phyloP scores from a whole-genome alignment of 2,888 invertebrate species.

The Carcina quercana region DNA sequence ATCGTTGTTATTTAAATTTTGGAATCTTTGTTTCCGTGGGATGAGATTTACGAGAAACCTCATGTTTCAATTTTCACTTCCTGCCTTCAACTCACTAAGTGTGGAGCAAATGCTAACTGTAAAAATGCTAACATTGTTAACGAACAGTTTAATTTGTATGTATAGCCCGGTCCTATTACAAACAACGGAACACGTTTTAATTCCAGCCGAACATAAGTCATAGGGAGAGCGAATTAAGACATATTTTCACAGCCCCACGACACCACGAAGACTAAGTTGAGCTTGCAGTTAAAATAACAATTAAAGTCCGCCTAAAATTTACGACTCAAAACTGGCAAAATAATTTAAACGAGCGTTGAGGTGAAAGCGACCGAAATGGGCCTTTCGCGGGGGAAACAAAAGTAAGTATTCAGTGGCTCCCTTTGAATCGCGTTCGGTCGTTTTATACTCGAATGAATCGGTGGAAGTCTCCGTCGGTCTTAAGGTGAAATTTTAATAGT shows the following conservation, averaged over 20 bases:
- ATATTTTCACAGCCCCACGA: conserved; percentile 58
- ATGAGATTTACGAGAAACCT: conserved; percentile 2
- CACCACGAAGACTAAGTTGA: conserved; percentile 55
- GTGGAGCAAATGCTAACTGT: too few relatives aligned
- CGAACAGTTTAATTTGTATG: too few relatives aligned
- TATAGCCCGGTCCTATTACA: too few relatives aligned
- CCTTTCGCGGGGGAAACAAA: conserved; percentile 62
- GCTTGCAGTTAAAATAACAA: conserved; percentile 74
- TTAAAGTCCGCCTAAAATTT: conserved; percentile 72
- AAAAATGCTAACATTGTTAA: too few relatives aligned
- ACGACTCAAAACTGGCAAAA: conserved; percentile 70
- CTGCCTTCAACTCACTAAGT: too few relatives aligned
- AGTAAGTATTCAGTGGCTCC: conserved; percentile 51
- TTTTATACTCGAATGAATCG: conserved; percentile 42
- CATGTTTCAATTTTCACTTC: too few relatives aligned
- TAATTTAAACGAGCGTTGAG: conserved; percentile 61
- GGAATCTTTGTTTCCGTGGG: too few relatives aligned
- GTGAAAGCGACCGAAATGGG: conserved; percentile 54
- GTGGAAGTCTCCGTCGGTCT: conserved; percentile 40
- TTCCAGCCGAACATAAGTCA: conserved; percentile 65
- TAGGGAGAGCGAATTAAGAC: conserved; percentile 67
- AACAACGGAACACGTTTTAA: conserved; percentile 38
- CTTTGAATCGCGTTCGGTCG: conserved; percentile 43
- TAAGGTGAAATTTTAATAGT: conserved; percentile 69
- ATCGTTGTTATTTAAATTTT: conserved; percentile 23